phyloP scores from a whole-genome alignment of 2,113 vertebrate species.

The Epinephelus cyanopodus region DNA sequence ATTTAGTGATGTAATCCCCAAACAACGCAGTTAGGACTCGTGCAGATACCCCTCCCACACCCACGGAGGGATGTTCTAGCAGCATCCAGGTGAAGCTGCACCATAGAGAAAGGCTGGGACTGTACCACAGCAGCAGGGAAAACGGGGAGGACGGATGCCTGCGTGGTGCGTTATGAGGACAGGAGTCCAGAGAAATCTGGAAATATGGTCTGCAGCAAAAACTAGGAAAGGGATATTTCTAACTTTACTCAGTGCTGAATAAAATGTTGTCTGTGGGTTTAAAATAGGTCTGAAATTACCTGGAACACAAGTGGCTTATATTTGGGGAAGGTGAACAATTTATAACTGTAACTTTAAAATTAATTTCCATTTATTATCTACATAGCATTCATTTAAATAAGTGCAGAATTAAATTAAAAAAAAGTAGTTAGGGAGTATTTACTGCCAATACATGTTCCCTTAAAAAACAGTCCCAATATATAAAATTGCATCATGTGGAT shows the following conservation, averaged over 20 bases:
- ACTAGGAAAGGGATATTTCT: not conserved
- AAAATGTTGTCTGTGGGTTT: not conserved
- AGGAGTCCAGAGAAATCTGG: constrained; percentile 63
- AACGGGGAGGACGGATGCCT: constrained; percentile 40
- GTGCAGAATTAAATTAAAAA: not conserved
- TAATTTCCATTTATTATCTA: not conserved
- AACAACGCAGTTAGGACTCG: constrained; percentile 54
- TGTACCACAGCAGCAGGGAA: constrained; percentile 66
- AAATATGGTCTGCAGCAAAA: constrained; percentile 48
- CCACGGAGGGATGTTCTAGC: constrained; percentile 76
- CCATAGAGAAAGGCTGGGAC: constrained; percentile 63
- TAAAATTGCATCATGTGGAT: not conserved
- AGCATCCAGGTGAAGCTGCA: constrained; percentile 74
- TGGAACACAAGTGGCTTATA: not conserved
- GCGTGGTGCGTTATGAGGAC: constrained; percentile 31
- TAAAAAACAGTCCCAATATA: not conserved
- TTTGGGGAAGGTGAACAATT: not conserved
- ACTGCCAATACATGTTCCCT: not conserved
- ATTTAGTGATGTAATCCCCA: constrained; percentile 64
- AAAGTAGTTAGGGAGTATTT: no score
- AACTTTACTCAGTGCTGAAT: not conserved
- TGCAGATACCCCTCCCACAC: constrained; percentile 68
- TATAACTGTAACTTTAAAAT: not conserved
- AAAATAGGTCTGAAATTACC: not conserved
- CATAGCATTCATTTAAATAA: not conserved